Evolutionary conservation across 2,888 invertebrate species (phyloP).

Genomic region (Pherbina coryleti): DNA sequence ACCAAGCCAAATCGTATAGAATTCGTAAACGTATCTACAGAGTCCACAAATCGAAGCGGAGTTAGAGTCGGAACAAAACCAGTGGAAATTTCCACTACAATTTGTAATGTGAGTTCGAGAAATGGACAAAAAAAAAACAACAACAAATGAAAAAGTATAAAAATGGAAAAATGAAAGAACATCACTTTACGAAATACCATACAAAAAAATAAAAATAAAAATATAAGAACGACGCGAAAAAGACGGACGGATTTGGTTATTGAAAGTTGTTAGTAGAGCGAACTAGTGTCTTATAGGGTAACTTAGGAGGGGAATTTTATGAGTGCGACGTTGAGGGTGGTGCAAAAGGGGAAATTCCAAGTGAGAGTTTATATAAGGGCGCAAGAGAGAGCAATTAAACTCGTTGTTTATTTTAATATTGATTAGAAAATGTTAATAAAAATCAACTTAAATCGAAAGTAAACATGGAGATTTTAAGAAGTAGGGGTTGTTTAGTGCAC

Average conservation of each 20-base stretch:
- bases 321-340: background rate
- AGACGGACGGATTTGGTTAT: background rate
- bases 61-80: slow-evolving; percentile 37
- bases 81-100: slow-evolving; percentile 64
- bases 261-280: background rate
- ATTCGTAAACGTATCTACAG: slow-evolving; percentile 3
- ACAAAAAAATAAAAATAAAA: background rate
- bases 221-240: slow-evolving; percentile 1
- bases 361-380: background rate
- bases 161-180: background rate
- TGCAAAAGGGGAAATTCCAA: background rate
- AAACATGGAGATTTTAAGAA: too few species aligned
- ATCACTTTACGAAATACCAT: background rate
- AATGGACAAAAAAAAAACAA: slow-evolving; percentile 7
- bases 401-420: slow-evolving; percentile 17
- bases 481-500: background rate
- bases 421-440: background rate
- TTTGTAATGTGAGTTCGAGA: slow-evolving; percentile 41
- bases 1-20: background rate
- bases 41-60: slow-evolving; percentile 13
- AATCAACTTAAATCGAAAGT: background rate
- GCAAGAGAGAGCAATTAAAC: background rate
- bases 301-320: background rate
- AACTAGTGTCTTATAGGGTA: background rate
- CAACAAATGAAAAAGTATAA: background rate